Evolutionary conservation across 2,113 vertebrate genomes (phyloP).

Genomic region (Ictalurus furcatus): DNA sequence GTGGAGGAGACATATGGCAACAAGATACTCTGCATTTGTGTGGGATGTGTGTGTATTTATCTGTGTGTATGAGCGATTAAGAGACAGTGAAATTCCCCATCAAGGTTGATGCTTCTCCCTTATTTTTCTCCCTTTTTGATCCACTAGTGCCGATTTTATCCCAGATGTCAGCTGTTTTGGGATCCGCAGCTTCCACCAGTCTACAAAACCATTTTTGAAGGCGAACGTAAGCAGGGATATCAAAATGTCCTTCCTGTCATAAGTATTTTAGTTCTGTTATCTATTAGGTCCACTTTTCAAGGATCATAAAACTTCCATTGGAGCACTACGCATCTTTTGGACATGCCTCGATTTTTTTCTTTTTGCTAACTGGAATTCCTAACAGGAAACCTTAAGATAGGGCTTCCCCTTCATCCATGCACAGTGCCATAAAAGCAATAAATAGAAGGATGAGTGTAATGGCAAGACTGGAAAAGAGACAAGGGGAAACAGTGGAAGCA

Average conservation of each 20-base stretch:
- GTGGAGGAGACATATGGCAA: constrained; percentile 37
- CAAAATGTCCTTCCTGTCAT: constrained; percentile 22
- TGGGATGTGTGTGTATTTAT: constrained; percentile 29
- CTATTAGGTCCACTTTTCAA: background rate
- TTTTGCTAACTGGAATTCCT: background rate
- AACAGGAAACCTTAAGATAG: background rate
- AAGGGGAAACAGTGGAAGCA: constrained; percentile 71
- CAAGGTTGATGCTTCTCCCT: constrained; percentile 40
- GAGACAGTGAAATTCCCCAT: constrained; percentile 65
- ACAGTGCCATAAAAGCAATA: constrained; percentile 38
- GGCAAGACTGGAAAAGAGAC: constrained; percentile 36
- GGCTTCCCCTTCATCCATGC: background rate
- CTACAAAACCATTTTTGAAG: background rate
- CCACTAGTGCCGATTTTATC: background rate
- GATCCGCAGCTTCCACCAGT: background rate
- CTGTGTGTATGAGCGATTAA: constrained; percentile 41
- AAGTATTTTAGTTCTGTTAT: constrained; percentile 20
- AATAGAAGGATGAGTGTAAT: constrained; percentile 41
- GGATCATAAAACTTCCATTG: constrained; percentile 4
- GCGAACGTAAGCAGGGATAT: background rate
- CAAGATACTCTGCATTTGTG: constrained; percentile 1
- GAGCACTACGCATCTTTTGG: background rate
- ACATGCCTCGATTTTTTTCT: background rate
- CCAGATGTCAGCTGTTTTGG: background rate
- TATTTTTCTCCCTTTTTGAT: background rate